phyloP scores from a whole-genome alignment of 2,888 invertebrate genomes.

The Clunio marinus region DNA sequence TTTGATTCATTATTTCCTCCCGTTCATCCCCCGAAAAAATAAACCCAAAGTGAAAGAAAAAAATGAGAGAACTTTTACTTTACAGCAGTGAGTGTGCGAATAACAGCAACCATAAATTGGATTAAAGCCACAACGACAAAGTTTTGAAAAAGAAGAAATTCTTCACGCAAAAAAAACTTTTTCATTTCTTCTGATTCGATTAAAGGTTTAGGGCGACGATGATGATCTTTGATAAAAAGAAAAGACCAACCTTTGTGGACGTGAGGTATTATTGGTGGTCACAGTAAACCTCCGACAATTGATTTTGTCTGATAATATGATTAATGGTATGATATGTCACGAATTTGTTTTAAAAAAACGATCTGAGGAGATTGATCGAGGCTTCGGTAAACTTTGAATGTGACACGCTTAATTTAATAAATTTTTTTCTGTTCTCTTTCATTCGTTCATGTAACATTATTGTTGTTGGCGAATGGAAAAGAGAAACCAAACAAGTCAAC shows the following conservation, averaged over 20 bases:
- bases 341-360: neutral
- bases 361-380: slow-evolving; percentile 16
- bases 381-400: too few species aligned
- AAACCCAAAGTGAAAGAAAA: too few species aligned
- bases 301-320: slow-evolving; percentile 32
- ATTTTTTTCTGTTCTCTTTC: too few species aligned
- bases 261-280: slow-evolving; percentile 26
- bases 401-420: too few species aligned
- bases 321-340: slow-evolving; percentile 28
- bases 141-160: neutral
- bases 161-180: slow-evolving; percentile 16
- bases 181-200: neutral
- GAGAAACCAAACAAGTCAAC: too few species aligned
- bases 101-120: slow-evolving; percentile 6
- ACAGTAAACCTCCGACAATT: slow-evolving; percentile 18
- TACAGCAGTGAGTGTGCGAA: neutral
- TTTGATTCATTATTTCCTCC: slow-evolving; percentile 30
- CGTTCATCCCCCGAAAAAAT: too few species aligned
- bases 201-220: neutral
- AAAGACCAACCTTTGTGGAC: slow-evolving; percentile 15
- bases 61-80: slow-evolving; percentile 7
- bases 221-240: neutral
- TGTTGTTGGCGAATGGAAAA: too few species aligned
- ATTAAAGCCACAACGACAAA: neutral
- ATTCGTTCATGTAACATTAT: too few species aligned